Conservation (phyloP, 37 sponge, comb jelly and placozoan genomes). For the Corticium candelabrum region DNA sequence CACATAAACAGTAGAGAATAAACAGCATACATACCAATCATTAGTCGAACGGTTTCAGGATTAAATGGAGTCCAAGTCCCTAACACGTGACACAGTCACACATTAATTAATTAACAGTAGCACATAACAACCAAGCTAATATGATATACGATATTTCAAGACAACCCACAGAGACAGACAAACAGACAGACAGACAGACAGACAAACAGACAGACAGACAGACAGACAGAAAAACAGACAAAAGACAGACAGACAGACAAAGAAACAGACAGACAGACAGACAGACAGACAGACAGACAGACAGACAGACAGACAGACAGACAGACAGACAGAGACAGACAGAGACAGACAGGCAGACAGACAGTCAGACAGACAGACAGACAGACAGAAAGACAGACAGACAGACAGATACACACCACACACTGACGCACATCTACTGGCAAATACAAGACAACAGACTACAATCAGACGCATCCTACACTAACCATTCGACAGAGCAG, state of each 20-base stretch:
- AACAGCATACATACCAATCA: slow-evolving; percentile 94
- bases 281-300: background rate
- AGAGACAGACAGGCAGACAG: too few relatives aligned
- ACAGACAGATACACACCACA: too few relatives aligned
- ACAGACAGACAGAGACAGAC: slow-evolving; percentile 9
- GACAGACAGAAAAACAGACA: too few relatives aligned
- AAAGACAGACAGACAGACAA: too few relatives aligned
- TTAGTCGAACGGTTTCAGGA: slow-evolving; percentile 94
- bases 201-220: too few relatives aligned
- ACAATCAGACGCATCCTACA: background rate
- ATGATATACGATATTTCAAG: background rate
- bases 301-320: background rate
- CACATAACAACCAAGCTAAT: background rate
- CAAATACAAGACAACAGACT: too few relatives aligned
- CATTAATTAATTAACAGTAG: background rate
- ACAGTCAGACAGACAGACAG: too few relatives aligned
- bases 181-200: too few relatives aligned
- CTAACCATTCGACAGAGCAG: slow-evolving; percentile 82
- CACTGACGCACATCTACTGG: too few relatives aligned
- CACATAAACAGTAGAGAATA: too few relatives aligned
- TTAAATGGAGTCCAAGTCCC: slow-evolving; percentile 94
- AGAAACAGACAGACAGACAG: background rate
- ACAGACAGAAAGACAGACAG: too few relatives aligned
- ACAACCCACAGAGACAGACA: background rate
- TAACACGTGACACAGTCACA: background rate